These are phyloP conservation scores for Petrocephalus schoutedeni DNA, from an alignment of 2,797 vertebrate species.

Conservation along the genomic window DNA sequence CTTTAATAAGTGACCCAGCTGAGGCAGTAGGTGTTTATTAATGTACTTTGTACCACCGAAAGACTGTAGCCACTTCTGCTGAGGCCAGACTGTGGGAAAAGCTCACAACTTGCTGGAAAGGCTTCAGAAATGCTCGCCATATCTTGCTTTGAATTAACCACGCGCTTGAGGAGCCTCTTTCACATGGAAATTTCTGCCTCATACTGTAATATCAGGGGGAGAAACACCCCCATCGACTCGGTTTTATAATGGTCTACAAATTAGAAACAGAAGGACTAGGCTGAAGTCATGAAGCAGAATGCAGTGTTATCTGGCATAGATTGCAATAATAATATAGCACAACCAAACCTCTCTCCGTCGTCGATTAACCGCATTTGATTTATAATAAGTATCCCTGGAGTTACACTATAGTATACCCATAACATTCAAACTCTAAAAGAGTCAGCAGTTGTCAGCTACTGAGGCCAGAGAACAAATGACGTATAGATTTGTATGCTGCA, in stretches of 20 bases:
- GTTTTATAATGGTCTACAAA: background rate
- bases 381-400: background rate
- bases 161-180: background rate
- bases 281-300: background rate
- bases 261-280: background rate
- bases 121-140: background rate
- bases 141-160: background rate
- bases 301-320: background rate
- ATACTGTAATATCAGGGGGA: background rate
- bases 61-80: background rate
- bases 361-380: background rate
- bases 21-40: background rate
- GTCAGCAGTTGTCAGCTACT: background rate
- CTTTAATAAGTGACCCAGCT: background rate
- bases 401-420: background rate
- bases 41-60: background rate
- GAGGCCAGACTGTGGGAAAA: background rate
- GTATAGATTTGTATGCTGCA: background rate
- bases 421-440: background rate
- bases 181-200: slow-evolving; percentile 9
- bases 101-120: background rate
- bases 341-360: background rate
- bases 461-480: background rate
- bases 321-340: background rate
- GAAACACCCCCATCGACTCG: background rate